Conservation (phyloP, 2,113 vertebrate genomes). For the Microtus montanus region DNA sequence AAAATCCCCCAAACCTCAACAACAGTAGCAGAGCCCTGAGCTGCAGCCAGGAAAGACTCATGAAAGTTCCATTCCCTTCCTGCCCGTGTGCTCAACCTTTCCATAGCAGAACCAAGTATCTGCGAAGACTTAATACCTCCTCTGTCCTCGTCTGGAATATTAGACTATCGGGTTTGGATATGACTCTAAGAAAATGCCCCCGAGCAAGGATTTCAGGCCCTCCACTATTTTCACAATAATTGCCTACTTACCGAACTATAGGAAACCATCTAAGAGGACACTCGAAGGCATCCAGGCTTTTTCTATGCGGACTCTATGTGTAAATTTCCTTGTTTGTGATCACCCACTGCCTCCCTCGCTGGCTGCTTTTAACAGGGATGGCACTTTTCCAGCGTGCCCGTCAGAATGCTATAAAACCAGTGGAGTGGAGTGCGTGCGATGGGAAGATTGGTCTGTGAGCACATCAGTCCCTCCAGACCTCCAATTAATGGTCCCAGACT, state of each 20-base stretch:
- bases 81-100: neutral
- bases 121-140: neutral
- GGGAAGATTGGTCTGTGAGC: slow-evolving; percentile 12
- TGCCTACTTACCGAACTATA: neutral
- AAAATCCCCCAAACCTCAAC: neutral
- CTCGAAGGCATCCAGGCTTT: neutral
- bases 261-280: neutral
- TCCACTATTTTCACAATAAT: neutral
- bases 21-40: neutral
- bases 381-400: neutral
- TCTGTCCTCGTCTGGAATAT: neutral
- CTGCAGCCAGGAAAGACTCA: accelerated
- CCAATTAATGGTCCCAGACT: slow-evolving; percentile 37
- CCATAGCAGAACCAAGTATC: accelerated
- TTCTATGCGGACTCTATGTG: neutral
- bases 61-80: neutral
- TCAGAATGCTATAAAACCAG: slow-evolving; percentile 9
- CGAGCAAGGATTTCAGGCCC: neutral
- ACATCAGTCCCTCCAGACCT: slow-evolving; percentile 16
- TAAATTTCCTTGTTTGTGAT: neutral
- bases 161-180: neutral
- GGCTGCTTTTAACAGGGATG: neutral
- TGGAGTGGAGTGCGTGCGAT: neutral
- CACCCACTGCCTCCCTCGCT: neutral
- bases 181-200: neutral